Evolutionary conservation across 2,113 vertebrate genomes (phyloP).

Genomic region (Sylvietta virens): DNA sequence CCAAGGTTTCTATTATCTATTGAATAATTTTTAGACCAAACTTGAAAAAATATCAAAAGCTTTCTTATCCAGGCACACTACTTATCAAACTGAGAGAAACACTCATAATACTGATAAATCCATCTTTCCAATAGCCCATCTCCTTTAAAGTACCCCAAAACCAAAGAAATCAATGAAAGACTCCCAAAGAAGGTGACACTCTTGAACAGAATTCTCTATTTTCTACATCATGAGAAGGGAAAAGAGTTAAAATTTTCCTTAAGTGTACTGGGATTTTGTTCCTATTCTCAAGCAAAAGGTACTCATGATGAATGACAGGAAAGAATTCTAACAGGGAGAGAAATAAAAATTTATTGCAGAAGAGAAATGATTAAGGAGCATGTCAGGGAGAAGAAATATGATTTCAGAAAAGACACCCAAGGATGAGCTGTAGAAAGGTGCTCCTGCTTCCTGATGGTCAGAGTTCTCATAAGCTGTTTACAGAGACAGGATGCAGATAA

Average conservation of each 20-base stretch:
- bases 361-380: background rate
- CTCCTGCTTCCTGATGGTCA: background rate
- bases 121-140: background rate
- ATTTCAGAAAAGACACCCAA: background rate
- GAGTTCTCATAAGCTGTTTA: background rate
- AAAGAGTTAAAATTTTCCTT: background rate
- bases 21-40: background rate
- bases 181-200: background rate
- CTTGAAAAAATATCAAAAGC: background rate
- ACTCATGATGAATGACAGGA: slow-evolving; percentile 37
- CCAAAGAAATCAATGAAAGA: background rate
- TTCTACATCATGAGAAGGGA: background rate
- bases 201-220: background rate
- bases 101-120: background rate
- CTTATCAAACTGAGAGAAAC: background rate
- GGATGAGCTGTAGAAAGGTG: slow-evolving; percentile 15
- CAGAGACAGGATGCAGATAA: background rate
- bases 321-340: slow-evolving; percentile 15
- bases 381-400: slow-evolving; percentile 30
- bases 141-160: background rate
- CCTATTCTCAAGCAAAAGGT: background rate
- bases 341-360: slow-evolving; percentile 37
- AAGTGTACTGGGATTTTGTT: background rate
- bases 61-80: background rate
- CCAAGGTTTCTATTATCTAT: background rate